Base-by-base conservation (phyloP, 2,888 invertebrate species). In the Synergus laeviventris region DNA sequence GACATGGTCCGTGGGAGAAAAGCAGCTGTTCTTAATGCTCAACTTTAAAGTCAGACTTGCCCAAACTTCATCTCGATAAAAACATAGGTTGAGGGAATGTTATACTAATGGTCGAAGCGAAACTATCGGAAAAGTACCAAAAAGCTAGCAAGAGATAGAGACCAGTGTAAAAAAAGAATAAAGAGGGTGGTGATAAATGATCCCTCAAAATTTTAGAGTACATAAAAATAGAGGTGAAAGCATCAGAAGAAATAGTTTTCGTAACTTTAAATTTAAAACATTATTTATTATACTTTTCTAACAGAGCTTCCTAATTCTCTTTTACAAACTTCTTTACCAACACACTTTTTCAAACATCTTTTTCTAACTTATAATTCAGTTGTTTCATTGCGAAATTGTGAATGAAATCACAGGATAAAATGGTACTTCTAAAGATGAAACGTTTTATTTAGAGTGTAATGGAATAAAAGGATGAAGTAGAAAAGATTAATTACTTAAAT, bases 51-150 rank as follows among this genome's bases (percentile, higher is more conserved):
- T 45, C 66, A 21, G 66, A 66, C 66, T 66, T 14, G 64, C 42
- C 45, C 42, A 66, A 66, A 66, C 66, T 66, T 66, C 66, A 66
- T 66, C 14, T 45, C 45, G 42, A 45, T 24, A 45, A 66, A 45
- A 66, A 66, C 21, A 24, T 21, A 9, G 16, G 42, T 16, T 11
- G 31, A n/a, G 70, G 49, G 21, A 70, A 49, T 70, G 49, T 70
- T 70, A 45, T 42, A 45, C 70, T 70, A 70, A 49, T 70, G 49
- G 70, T 24, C 42, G 70, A 5, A 70, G 49, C 16, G 70, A 49
- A 70, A 70, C 70, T 49, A 70, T 70, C n/a, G 70, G 45, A 70
- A 49, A 70, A 70, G 49, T 31, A 70, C 24, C 31, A 31, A 70
- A 49, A 70, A 70, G 45, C 49, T 42, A 70, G 49, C 49, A 31